Evolutionary conservation across 2,113 vertebrate genomes (phyloP).

Genomic region (Lanius collurio): DNA sequence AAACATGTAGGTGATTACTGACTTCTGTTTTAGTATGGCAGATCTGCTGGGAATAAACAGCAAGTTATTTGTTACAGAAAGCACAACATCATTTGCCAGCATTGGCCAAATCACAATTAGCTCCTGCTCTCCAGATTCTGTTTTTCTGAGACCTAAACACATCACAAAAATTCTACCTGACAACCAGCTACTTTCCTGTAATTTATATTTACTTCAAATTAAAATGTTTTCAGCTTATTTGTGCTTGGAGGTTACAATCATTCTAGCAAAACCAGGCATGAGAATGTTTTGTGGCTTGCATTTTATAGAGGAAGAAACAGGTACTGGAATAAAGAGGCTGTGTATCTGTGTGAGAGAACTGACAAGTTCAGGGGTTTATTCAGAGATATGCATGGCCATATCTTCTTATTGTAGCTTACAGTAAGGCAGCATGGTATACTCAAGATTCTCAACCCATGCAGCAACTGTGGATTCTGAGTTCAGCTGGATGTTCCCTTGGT

Average conservation of each 20-base stretch:
- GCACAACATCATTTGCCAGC: rapidly evolving
- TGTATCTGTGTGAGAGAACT: not conserved
- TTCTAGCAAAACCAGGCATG: not conserved
- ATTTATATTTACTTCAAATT: not conserved
- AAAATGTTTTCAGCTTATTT: not conserved
- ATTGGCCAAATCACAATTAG: not conserved
- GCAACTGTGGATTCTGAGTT: not conserved
- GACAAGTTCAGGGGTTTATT: not conserved
- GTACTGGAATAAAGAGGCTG: not conserved
- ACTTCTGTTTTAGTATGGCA: not conserved
- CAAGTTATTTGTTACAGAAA: not conserved
- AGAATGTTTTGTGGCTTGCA: not conserved
- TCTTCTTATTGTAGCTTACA: not conserved
- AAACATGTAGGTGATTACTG: not conserved
- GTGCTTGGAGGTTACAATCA: not conserved
- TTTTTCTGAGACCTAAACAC: not conserved
- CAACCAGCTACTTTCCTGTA: not conserved
- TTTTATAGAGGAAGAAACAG: not conserved
- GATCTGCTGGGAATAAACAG: not conserved
- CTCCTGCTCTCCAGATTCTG: not conserved
- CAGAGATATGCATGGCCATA: not conserved
- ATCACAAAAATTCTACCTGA: not conserved
- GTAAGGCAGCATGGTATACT: not conserved
- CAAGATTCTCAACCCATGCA: not conserved
- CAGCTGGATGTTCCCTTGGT: not conserved